A percentile compares a stretch with the other conserved stretches of the same genome.
phyloP scores from a whole-genome alignment of 2,888 invertebrate species.

The Heliothis peltigera region DNA sequence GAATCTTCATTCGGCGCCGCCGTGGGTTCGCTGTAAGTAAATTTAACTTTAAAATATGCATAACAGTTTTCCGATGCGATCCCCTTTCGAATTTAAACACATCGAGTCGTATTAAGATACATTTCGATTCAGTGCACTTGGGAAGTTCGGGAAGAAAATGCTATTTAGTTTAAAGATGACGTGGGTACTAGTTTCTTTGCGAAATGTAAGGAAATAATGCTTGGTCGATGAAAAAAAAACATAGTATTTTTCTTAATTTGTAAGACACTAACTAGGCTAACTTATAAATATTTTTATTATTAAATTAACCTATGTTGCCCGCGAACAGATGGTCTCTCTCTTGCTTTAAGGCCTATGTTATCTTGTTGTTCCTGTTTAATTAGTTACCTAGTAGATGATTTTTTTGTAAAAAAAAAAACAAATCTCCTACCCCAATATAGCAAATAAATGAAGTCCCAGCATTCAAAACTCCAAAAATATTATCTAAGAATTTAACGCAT shows the following conservation, averaged over 20 bases:
- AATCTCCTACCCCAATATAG: too few species aligned
- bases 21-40: constrained; percentile 82
- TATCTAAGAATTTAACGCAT: constrained; percentile 64
- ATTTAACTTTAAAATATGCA: constrained; percentile 90
- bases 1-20: constrained; percentile 78
- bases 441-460: too few species aligned
- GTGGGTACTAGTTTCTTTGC: constrained; percentile 35
- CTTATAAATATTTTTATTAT: too few species aligned
- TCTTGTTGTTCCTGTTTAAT: too few species aligned
- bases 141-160: constrained; percentile 76
- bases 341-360: too few species aligned
- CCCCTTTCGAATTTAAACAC: constrained; percentile 88
- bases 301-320: too few species aligned
- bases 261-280: too few species aligned
- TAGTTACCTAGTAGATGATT: too few species aligned
- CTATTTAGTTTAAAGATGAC: constrained; percentile 70
- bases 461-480: constrained; percentile 17
- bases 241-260: too few species aligned
- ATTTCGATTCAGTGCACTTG: constrained; percentile 86
- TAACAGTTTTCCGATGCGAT: constrained; percentile 89
- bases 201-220: constrained; percentile 19
- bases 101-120: constrained; percentile 88
- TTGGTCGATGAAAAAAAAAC: not conserved
- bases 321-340: too few species aligned
- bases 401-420: too few species aligned